These are phyloP conservation scores for Hyperopisus bebe DNA, from an alignment of 2,113 vertebrate genomes.

Conservation along the genomic window DNA sequence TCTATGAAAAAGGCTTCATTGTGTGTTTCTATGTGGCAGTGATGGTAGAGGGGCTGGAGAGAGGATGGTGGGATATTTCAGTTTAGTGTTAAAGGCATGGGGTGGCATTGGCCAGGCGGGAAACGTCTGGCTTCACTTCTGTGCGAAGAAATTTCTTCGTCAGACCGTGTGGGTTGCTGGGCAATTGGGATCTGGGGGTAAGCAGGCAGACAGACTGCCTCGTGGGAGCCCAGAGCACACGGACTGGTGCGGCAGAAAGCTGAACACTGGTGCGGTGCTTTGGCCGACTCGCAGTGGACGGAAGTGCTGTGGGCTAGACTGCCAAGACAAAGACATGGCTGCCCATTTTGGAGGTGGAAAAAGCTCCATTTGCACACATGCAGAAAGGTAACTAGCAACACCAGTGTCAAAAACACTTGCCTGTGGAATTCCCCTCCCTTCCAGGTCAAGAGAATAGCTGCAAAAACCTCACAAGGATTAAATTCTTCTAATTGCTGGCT, in stretches of 20 bases:
- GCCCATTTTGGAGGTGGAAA: neutral
- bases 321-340: neutral
- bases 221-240: neutral
- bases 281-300: neutral
- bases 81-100: neutral
- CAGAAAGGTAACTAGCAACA: neutral
- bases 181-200: neutral
- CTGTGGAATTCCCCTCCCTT: neutral
- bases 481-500: neutral
- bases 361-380: neutral
- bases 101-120: neutral
- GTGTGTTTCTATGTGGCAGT: neutral
- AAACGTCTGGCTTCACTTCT: constrained; percentile 19
- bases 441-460: neutral
- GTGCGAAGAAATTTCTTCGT: constrained; percentile 22
- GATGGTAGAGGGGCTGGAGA: neutral
- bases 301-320: neutral
- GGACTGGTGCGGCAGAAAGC: neutral
- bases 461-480: neutral
- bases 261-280: neutral
- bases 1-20: neutral
- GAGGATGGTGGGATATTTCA: neutral
- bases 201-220: neutral
- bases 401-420: neutral
- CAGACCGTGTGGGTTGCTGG: constrained; percentile 6